phyloP scores from a whole-genome alignment of 2,888 invertebrate species.

The Idaea aversata region DNA sequence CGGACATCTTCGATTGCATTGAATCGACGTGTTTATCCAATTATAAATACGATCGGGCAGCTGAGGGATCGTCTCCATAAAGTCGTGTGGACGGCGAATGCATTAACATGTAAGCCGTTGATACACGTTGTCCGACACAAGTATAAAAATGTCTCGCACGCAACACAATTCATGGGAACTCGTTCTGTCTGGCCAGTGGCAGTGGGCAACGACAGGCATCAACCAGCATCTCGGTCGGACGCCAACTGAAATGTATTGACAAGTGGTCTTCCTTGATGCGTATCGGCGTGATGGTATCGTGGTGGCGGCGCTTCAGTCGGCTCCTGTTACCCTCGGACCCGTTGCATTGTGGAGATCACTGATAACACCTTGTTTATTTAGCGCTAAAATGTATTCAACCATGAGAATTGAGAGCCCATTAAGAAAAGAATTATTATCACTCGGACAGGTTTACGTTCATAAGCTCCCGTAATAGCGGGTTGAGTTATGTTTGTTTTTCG shows the following conservation, averaged over 20 bases:
- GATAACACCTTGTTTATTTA: conserved; percentile 77
- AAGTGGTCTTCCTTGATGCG: conserved; percentile 79
- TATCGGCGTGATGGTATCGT: conserved; percentile 78
- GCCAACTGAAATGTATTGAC: conserved; percentile 79
- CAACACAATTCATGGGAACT: conserved; percentile 74
- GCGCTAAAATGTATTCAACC: conserved; percentile 73
- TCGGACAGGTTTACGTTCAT: conserved; percentile 65
- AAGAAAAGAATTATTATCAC: conserved; percentile 69
- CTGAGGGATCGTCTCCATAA: conserved; percentile 43
- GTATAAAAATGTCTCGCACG: conserved; percentile 71
- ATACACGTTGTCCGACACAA: conserved; percentile 61
- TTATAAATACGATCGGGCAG: conserved; percentile 52
- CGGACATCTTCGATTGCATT: conserved; percentile 46
- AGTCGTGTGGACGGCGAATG: conserved; percentile 41
- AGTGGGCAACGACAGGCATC: conserved; percentile 60
- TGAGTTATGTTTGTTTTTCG: conserved; percentile 55
- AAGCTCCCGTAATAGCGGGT: conserved; percentile 56
- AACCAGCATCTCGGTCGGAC: conserved; percentile 48
- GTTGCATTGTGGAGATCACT: conserved; percentile 71
- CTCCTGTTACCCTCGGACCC: conserved; percentile 64
- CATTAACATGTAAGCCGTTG: conserved; percentile 63
- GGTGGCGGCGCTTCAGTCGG: conserved; percentile 74
- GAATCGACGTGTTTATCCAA: conserved; percentile 45
- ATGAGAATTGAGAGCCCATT: conserved; percentile 67
- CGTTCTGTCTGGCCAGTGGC: conserved; percentile 39